These are phyloP conservation scores for Pachliopta kotzebuea DNA, from an alignment of 2,888 invertebrate species.

Conservation along the genomic window DNA sequence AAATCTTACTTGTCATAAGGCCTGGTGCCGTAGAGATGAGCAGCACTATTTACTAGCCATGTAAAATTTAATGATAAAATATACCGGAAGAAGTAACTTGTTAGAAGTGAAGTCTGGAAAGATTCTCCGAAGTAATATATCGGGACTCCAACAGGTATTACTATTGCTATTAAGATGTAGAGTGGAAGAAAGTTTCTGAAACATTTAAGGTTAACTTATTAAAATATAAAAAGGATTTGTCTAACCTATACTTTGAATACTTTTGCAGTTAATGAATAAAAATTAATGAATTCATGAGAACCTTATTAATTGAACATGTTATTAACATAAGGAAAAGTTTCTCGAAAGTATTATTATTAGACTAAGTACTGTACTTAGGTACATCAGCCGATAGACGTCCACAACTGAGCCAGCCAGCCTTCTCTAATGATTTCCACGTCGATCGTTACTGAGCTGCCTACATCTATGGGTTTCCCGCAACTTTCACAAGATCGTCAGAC, in stretches of 20 bases:
- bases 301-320: too few species aligned
- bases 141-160: constrained; percentile 83
- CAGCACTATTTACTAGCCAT: constrained; percentile 91
- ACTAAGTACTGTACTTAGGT: too few species aligned
- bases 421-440: too few species aligned
- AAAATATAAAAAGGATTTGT: neutral
- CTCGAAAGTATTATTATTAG: too few species aligned
- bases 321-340: too few species aligned
- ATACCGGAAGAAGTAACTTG: constrained; percentile 83
- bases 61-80: constrained; percentile 85
- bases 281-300: too few species aligned
- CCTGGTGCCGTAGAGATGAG: constrained; percentile 88
- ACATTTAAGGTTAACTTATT: neutral
- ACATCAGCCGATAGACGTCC: too few species aligned
- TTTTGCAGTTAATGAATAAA: too few species aligned
- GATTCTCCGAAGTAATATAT: constrained; percentile 85
- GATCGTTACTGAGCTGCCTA: too few species aligned
- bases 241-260: neutral
- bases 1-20: constrained; percentile 86
- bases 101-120: constrained; percentile 79
- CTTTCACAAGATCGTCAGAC: too few species aligned
- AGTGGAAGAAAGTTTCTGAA: constrained; percentile 83
- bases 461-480: too few species aligned
- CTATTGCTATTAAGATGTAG: constrained; percentile 80
- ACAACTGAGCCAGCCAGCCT: too few species aligned